phyloP scores from a whole-genome alignment of 2,888 invertebrate genomes.

The Clanis bilineata region DNA sequence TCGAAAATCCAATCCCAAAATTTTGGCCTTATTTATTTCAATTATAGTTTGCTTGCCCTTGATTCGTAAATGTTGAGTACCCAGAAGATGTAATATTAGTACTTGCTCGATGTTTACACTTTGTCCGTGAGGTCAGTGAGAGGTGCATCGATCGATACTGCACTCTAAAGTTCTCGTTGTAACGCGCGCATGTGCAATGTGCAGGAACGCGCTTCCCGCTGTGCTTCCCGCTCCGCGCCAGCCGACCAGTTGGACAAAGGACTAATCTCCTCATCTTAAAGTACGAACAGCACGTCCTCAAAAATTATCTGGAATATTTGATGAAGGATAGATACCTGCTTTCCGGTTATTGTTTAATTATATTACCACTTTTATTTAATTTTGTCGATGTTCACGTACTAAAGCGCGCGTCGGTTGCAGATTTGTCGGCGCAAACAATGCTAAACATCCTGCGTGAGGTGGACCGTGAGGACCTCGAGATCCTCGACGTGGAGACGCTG shows the following conservation, averaged over 20 bases:
- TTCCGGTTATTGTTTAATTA: neutral
- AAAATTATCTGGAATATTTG: neutral
- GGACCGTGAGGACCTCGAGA: neutral
- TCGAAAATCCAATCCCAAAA: too few species aligned
- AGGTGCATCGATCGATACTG: neutral
- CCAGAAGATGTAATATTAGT: too few species aligned
- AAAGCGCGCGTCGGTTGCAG: neutral
- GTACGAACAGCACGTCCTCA: neutral
- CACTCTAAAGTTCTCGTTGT: neutral
- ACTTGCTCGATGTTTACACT: too few species aligned
- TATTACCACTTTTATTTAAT: neutral
- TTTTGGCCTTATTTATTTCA: too few species aligned
- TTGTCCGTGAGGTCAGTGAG: neutral
- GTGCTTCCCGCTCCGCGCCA: neutral
- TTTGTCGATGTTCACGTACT: neutral
- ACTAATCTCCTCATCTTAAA: neutral
- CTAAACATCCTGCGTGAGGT: neutral
- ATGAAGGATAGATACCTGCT: neutral
- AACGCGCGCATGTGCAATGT: conserved; percentile 6
- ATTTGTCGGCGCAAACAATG: neutral
- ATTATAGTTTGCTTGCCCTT: too few species aligned
- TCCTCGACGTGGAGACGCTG: neutral
- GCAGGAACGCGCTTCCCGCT: neutral
- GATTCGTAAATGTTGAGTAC: too few species aligned
- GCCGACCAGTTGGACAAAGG: neutral